A percentile compares a stretch with the other conserved stretches of the same genome.
These are phyloP conservation scores for Melanaphis sacchari DNA, from an alignment of 1,140 invertebrate genomes.

Conservation along the genomic window DNA sequence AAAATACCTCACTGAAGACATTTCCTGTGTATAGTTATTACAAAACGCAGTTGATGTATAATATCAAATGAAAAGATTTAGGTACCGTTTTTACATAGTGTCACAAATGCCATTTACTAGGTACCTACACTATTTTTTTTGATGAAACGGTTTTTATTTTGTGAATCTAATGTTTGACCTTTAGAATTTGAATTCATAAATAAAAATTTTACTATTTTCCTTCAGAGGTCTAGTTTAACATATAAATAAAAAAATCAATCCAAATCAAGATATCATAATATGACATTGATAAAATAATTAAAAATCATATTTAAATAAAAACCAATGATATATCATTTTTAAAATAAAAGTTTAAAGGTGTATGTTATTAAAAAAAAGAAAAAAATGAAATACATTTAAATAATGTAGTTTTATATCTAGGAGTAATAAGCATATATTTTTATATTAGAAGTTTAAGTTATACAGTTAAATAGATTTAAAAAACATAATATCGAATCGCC, in stretches of 20 bases:
- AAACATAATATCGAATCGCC: background rate
- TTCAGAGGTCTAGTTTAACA: background rate
- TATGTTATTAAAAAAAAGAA: too few relatives aligned
- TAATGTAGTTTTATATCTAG: background rate
- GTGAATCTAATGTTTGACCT: background rate
- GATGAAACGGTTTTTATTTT: background rate
- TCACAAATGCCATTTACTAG: background rate
- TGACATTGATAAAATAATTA: background rate
- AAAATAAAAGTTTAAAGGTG: too few relatives aligned
- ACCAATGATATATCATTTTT: background rate
- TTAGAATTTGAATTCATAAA: background rate
- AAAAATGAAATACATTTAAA: background rate
- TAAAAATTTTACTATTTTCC: background rate
- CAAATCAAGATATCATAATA: background rate
- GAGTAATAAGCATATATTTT: background rate
- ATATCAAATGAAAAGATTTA: constrained; percentile 27
- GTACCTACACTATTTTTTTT: background rate
- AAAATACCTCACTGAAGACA: background rate
- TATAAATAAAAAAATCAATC: background rate
- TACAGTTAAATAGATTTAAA: background rate
- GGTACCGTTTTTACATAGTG: background rate
- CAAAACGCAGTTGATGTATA: background rate
- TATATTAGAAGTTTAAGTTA: background rate
- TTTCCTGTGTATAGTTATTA: background rate
- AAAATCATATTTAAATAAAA: background rate